A percentile compares a stretch with the other conserved stretches of the same genome.
Conservation (phyloP, 2,113 vertebrate genomes). For the Ahaetulla prasina region DNA sequence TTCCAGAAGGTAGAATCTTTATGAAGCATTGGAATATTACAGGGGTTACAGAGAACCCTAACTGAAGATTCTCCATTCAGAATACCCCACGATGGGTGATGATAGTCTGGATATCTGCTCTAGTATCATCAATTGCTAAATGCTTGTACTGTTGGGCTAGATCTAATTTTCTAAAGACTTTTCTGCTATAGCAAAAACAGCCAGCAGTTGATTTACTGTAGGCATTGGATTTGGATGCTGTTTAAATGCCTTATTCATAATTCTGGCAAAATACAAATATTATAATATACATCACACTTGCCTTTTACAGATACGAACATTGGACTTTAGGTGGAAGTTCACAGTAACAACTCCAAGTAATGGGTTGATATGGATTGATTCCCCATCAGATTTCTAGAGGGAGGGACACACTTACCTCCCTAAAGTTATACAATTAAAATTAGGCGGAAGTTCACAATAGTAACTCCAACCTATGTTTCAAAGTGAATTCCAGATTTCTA, state of each 20-base stretch:
- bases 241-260: neutral
- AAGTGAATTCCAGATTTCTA: neutral
- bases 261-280: neutral
- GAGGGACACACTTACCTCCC: neutral
- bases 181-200: neutral
- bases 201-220: neutral
- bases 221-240: neutral
- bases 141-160: neutral
- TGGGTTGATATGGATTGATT: neutral
- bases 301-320: neutral
- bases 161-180: neutral
- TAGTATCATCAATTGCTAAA: neutral
- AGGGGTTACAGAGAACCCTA: neutral
- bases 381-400: neutral
- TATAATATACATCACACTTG: neutral
- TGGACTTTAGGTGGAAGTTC: neutral
- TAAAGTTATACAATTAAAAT: neutral
- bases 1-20: neutral
- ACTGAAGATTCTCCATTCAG: neutral
- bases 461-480: neutral
- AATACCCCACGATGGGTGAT: neutral
- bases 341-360: neutral
- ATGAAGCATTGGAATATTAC: neutral
- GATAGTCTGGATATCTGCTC: neutral
- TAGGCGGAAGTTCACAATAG: neutral